These are phyloP conservation scores for Drosophila melanogaster DNA, from an alignment of 1,140 invertebrate species.

Conservation along the genomic window Release_6_plus_ISO1_MT NT_037436.4:2166001-2166500, in stretches of 20 bases:
- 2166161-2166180: conserved; percentile 10
- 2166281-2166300: not conserved
- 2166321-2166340: conserved; percentile 24
- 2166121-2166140: conserved; percentile 8
- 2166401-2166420: conserved; percentile 37
- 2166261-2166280: conserved; percentile 14
- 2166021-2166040: too few relatives aligned
- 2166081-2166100: not conserved
- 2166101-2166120: conserved; percentile 3
- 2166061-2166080: too few relatives aligned
- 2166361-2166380: conserved; percentile 32
- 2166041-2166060: too few relatives aligned
- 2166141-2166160: not conserved
- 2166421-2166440: conserved; percentile 40
- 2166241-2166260: conserved; percentile 28
- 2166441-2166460: conserved; percentile 1
- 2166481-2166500: conserved; percentile 3
- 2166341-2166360: conserved; percentile 35
- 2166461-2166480: too few relatives aligned
- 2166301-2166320: conserved; percentile 4
- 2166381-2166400: conserved; percentile 31
- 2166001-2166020: too few relatives aligned
- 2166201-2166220: conserved; percentile 16
- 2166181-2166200: conserved; percentile 13
- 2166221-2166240: conserved; percentile 7